These are phyloP conservation scores for Neodiprion lecontei DNA, from an alignment of 1,140 invertebrate species.

Conservation along the genomic window DNA sequence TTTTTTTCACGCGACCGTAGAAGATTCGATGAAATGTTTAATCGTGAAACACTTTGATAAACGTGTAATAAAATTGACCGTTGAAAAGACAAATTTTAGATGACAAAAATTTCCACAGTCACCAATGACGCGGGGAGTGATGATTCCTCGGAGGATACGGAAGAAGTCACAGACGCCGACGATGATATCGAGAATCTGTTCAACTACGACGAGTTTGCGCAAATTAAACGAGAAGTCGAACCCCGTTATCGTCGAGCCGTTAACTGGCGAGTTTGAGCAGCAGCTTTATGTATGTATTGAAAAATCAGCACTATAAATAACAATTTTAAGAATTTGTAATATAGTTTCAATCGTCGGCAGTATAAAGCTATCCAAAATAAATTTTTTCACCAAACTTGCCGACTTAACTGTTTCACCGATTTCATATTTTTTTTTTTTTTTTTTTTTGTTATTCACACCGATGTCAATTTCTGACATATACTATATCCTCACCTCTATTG, in stretches of 20 bases:
- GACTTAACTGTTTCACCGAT: too few relatives aligned
- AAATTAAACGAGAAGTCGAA: slow-evolving; percentile 41
- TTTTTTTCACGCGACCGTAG: too few relatives aligned
- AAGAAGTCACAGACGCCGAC: slow-evolving; percentile 16
- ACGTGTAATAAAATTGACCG: not conserved
- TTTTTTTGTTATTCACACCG: too few relatives aligned
- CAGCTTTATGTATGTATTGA: not conserved
- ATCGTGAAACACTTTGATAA: too few relatives aligned
- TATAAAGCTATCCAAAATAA: too few relatives aligned
- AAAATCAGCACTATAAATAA: not conserved
- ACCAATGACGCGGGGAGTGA: slow-evolving; percentile 3
- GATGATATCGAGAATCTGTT: slow-evolving; percentile 26
- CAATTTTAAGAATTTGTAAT: not conserved
- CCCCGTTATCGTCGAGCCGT: slow-evolving; percentile 45
- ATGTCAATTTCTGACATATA: too few relatives aligned
- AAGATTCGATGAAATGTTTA: too few relatives aligned
- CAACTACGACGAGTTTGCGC: slow-evolving; percentile 32
- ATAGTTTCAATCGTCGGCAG: too few relatives aligned
- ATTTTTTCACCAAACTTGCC: too few relatives aligned
- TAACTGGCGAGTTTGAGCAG: slow-evolving; percentile 45
- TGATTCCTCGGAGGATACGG: not conserved
- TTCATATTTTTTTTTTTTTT: too few relatives aligned
- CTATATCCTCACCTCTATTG: too few relatives aligned
- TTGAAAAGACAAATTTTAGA: not conserved
- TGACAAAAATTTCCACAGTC: not conserved